Conservation (phyloP, 1,140 invertebrate genomes). For the Drusus annulatus region DNA sequence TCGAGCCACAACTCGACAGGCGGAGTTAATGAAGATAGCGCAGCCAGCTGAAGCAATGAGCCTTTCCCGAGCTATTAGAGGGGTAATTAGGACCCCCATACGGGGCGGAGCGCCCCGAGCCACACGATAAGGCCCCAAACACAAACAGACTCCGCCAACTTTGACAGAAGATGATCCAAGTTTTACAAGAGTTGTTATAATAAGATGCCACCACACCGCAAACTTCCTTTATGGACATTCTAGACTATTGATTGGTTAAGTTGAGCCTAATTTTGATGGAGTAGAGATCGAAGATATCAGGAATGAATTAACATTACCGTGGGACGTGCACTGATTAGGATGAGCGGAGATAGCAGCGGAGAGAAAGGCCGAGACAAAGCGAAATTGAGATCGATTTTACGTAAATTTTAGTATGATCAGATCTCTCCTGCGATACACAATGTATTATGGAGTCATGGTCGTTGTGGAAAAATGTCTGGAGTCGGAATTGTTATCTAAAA, state of each 20-base stretch:
- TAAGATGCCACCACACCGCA: not conserved
- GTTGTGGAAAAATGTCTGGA: too few relatives aligned
- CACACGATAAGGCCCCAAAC: not conserved
- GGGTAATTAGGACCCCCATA: conserved; percentile 9
- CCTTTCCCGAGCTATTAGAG: not conserved
- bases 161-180: not conserved
- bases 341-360: too few relatives aligned
- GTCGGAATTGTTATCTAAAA: too few relatives aligned
- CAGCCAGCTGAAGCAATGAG: not conserved
- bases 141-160: not conserved
- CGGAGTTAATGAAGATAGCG: conserved; percentile 22
- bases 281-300: conserved; percentile 2
- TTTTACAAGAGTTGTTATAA: conserved; percentile 9
- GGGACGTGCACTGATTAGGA: conserved; percentile 1
- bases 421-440: too few relatives aligned
- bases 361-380: too few relatives aligned
- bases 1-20: not conserved
- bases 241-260: not conserved
- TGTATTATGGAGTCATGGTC: too few relatives aligned
- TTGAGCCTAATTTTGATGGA: conserved; percentile 1
- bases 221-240: not conserved
- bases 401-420: too few relatives aligned
- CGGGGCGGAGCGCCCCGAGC: not conserved
- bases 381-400: too few relatives aligned
- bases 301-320: not conserved